Conservation (phyloP, 2,888 invertebrate genomes). For the Aricia artaxerxes region DNA sequence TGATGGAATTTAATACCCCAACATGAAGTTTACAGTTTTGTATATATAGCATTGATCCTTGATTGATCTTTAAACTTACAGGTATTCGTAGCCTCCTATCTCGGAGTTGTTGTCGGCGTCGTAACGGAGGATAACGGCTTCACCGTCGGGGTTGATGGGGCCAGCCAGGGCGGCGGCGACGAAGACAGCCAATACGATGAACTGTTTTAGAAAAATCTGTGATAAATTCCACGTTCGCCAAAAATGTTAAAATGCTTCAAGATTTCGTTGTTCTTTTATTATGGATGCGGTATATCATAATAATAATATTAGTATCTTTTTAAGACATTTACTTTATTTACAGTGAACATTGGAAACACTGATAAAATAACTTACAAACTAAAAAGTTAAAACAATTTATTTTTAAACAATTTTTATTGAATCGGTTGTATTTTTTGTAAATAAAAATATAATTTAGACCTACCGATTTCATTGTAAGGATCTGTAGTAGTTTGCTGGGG, state of each 20-base stretch:
- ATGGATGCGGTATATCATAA: no score
- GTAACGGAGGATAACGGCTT: slow-evolving; percentile 46
- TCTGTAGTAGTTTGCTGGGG: slow-evolving; percentile 51
- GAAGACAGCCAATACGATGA: slow-evolving; percentile 65
- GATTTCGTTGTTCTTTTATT: no score
- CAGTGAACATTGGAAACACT: no score
- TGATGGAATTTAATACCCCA: no score
- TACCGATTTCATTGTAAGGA: slow-evolving; percentile 75
- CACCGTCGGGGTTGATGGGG: slow-evolving; percentile 47
- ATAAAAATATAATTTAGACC: slow-evolving; percentile 45
- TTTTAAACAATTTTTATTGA: no score
- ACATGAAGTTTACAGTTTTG: no score
- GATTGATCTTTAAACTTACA: not conserved
- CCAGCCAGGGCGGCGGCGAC: slow-evolving; percentile 57
- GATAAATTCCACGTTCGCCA: not conserved
- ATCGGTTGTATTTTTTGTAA: not conserved
- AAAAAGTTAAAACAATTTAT: no score
- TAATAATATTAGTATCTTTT: no score
- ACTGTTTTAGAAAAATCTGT: slow-evolving; percentile 48
- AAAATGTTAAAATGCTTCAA: not conserved
- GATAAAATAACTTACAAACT: no score
- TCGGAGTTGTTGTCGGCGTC: slow-evolving; percentile 49
- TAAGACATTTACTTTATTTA: no score
- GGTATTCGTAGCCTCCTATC: slow-evolving; percentile 50
- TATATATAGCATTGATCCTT: no score